These are phyloP conservation scores for Varanus komodoensis DNA, from an alignment of 2,113 vertebrate genomes.

Conservation along the genomic window DNA sequence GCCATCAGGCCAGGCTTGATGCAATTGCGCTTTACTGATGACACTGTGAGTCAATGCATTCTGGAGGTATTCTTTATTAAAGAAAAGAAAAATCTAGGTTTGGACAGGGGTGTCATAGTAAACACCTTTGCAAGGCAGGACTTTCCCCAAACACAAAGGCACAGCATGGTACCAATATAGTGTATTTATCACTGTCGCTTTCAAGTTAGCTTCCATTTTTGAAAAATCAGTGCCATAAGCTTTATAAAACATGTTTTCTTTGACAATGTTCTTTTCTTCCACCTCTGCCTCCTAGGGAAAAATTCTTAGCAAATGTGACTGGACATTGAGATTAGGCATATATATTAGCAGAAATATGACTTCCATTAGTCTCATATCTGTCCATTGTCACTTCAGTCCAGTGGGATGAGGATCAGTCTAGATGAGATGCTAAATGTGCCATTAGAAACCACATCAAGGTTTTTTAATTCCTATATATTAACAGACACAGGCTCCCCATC, in stretches of 20 bases:
- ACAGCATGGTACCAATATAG: slow-evolving; percentile 21
- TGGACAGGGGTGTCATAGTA: slow-evolving; percentile 42
- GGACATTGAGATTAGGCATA: not conserved
- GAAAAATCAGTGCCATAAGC: not conserved
- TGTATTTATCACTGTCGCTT: slow-evolving; percentile 30
- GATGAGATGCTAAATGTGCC: not conserved
- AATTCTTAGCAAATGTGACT: slow-evolving; percentile 28
- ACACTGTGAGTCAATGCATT: slow-evolving; percentile 62
- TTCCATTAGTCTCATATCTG: not conserved
- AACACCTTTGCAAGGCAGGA: slow-evolving; percentile 47
- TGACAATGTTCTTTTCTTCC: slow-evolving; percentile 5
- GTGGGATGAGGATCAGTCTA: not conserved
- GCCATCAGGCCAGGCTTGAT: slow-evolving; percentile 61
- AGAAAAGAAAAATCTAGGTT: slow-evolving; percentile 31
- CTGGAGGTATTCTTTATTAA: slow-evolving; percentile 32
- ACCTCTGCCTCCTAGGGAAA: not conserved
- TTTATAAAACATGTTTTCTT: slow-evolving; percentile 7
- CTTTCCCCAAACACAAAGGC: slow-evolving; percentile 39
- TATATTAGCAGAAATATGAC: not conserved
- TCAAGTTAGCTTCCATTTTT: slow-evolving; percentile 6
- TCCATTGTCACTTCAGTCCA: not conserved
- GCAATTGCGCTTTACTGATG: slow-evolving; percentile 68
- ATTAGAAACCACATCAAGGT: not conserved
- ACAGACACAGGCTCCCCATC: not conserved
- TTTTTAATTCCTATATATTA: not conserved